Percentiles rank a stretch among this genome's conserved stretches.
phyloP scores from a whole-genome alignment of 2,888 invertebrate genomes.

The Falcaria lacertinaria region DNA sequence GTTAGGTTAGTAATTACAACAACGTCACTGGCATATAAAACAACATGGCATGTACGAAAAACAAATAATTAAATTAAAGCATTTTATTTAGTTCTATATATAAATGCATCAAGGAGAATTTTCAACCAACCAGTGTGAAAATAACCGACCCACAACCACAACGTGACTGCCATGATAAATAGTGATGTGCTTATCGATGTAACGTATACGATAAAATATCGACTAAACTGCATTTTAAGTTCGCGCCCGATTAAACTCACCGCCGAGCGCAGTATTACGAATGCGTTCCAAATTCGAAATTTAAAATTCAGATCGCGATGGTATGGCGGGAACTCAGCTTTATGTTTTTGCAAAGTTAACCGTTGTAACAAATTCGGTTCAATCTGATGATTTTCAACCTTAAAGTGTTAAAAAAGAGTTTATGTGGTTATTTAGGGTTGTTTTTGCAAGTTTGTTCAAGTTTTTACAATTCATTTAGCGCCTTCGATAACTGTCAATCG shows the following conservation, averaged over 20 bases:
- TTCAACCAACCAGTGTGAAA: conserved; percentile 40
- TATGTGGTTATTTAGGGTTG: conserved; percentile 8
- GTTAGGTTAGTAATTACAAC: no score
- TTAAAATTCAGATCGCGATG: conserved; percentile 64
- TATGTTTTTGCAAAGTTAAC: conserved; percentile 46
- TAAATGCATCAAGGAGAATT: conserved; percentile 32
- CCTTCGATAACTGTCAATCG: conserved; percentile 66
- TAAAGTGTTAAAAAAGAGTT: conserved; percentile 10
- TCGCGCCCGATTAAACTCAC: conserved; percentile 69
- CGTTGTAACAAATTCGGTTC: conserved; percentile 9
- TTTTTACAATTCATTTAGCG: conserved; percentile 54
- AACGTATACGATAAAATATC: conserved; percentile 60
- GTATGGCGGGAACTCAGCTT: conserved; percentile 54
- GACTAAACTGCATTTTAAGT: conserved; percentile 58
- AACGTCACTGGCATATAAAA: neutral
- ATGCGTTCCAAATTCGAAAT: conserved; percentile 53
- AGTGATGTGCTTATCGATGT: conserved; percentile 52
- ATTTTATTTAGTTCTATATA: neutral
- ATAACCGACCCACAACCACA: conserved; percentile 43
- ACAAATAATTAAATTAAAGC: neutral
- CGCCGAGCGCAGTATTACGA: conserved; percentile 46
- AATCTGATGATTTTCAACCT: conserved; percentile 17
- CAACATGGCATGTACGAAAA: neutral
- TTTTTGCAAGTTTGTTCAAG: conserved; percentile 9
- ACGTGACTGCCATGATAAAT: conserved; percentile 50